phyloP scores from a whole-genome alignment of 2,888 invertebrate genomes.

The Cactoblastis cactorum region DNA sequence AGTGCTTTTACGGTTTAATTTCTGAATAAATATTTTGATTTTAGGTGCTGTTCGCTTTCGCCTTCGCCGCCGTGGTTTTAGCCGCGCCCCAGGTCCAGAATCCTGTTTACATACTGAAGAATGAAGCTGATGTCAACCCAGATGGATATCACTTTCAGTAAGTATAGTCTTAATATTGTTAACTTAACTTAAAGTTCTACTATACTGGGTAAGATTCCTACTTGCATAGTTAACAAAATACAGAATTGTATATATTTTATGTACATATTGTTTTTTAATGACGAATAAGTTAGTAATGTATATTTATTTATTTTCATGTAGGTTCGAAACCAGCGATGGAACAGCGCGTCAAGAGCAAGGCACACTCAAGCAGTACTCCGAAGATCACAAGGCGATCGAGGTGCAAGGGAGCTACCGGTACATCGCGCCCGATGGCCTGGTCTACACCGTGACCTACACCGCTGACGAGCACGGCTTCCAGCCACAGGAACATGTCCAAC shows the following conservation, averaged over 20 bases:
- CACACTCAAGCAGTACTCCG: conserved; percentile 70
- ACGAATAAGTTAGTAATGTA: too few relatives aligned
- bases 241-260: too few relatives aligned
- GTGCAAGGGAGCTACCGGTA: conserved; percentile 77
- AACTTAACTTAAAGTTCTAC: too few relatives aligned
- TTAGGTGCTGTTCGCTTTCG: conserved; percentile 50
- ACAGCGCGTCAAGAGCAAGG: conserved; percentile 74
- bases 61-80: conserved; percentile 43
- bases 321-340: conserved; percentile 76
- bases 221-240: not conserved
- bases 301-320: too few relatives aligned
- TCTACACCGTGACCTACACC: conserved; percentile 73
- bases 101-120: conserved; percentile 55
- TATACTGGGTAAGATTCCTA: too few relatives aligned
- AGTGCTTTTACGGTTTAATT: not conserved
- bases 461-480: conserved; percentile 81
- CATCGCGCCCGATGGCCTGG: conserved; percentile 73
- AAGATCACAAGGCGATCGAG: conserved; percentile 69
- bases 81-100: conserved; percentile 48
- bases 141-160: conserved; percentile 61
- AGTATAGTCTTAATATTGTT: too few relatives aligned
- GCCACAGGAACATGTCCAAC: conserved; percentile 62
- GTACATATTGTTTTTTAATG: too few relatives aligned
- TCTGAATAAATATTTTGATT: not conserved
- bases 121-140: conserved; percentile 50